Base-by-base conservation (phyloP, 2,797 vertebrate species). In the Sebastes taczanowskii region DNA sequence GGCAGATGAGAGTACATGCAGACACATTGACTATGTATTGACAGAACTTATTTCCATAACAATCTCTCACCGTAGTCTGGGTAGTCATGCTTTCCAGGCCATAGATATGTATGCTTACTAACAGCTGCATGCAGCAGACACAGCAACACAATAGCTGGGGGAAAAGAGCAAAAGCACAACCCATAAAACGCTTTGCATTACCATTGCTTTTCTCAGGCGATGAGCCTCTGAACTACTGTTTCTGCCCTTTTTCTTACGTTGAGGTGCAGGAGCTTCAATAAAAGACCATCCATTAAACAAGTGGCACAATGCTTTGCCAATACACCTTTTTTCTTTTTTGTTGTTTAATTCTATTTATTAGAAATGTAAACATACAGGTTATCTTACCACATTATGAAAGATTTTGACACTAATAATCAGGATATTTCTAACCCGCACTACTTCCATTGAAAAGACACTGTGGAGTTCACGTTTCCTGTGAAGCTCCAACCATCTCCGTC, bases 101-200 rank as follows among this genome's bases (percentile, higher is more conserved):
- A 46, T 38, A 2, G 1, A 38, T 5, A 38, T 0, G 1, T 0
- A 38, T 1, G 35, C 35, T 13, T 2, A 38, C 35, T 65, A 18
- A 89, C 16, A 6, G 68, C 85, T 49, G 70, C 84, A 53, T 85
- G 92, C 86, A 95, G 81, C 71, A 95, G 63, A 74, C 88, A 92
- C 66, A 95, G 69, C 53, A 95, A 42, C 29, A 93, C 64, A 69
- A 92, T 20, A 3, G 66, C 95, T 96, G 23, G 29, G 29, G 65
- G 32, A 4, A 14, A 73, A 80, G 23, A 82, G 42, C 18, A 67
- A 6, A 73, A 2, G 9, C 2, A 68, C 14, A 35, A 49, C 1
- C 4, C 27, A 20, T 29, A n/a, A 7, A 53, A 46, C 11, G 1
- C 0, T 23, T 55, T 71, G 34, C 42, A 56, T 34, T 30, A 11